Evolutionary conservation across 2,888 invertebrate species (phyloP).

Genomic region (Megastigmus dorsalis): DNA sequence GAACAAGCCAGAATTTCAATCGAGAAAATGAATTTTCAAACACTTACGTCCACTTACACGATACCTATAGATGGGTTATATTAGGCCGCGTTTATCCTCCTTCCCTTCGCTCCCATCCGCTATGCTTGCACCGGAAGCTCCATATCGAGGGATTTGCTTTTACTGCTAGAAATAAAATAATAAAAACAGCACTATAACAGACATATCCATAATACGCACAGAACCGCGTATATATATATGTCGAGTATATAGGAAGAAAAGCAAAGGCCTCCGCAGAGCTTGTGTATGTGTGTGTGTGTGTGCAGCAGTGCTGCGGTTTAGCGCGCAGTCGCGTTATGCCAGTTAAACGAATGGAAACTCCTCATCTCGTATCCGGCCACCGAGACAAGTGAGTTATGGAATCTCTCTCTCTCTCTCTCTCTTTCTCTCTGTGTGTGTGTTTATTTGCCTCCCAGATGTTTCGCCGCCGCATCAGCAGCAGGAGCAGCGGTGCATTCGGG

Average conservation of each 20-base stretch:
- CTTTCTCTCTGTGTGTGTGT: neutral
- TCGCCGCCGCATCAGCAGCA: too few species aligned
- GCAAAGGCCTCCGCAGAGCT: neutral
- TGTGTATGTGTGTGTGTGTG: too few species aligned
- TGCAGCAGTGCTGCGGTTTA: neutral
- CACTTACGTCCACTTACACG: too few species aligned
- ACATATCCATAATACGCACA: too few species aligned
- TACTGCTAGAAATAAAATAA: conserved; percentile 8
- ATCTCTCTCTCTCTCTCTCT: too few species aligned
- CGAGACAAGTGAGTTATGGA: conserved; percentile 25
- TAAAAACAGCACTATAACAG: neutral
- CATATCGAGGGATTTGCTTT: conserved; percentile 3
- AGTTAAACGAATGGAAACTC: conserved; percentile 27
- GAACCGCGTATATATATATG: too few species aligned
- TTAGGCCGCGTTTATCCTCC: too few species aligned
- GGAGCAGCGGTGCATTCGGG: too few species aligned
- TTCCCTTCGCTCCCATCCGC: neutral
- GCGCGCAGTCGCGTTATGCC: too few species aligned
- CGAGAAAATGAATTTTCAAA: too few species aligned
- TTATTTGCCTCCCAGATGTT: conserved; percentile 29
- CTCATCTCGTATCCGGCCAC: neutral
- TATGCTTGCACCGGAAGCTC: conserved; percentile 8
- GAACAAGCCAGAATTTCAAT: too few species aligned
- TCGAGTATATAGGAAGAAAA: conserved; percentile 17
- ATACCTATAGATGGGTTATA: too few species aligned